Evolutionary conservation across 2,888 invertebrate species (phyloP).

Genomic region (Lissonota sp.): DNA sequence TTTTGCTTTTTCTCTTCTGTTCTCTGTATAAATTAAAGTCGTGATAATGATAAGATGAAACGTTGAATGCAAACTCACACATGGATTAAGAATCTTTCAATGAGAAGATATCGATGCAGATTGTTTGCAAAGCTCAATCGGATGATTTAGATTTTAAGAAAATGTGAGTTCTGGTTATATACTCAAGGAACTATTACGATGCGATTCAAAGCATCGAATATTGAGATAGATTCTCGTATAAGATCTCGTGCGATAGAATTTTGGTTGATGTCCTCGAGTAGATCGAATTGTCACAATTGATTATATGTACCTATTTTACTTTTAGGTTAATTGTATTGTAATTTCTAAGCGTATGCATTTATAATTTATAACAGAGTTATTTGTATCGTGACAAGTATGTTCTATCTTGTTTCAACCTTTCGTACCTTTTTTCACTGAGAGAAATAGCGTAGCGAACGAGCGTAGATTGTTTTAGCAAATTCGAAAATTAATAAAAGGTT

Average conservation of each 20-base stretch:
- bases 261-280: slow-evolving; percentile 24
- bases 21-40: not conserved
- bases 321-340: slow-evolving; percentile 57
- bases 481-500: too few species aligned
- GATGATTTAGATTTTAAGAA: not conserved
- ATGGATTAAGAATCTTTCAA: not conserved
- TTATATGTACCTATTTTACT: slow-evolving; percentile 41
- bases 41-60: not conserved
- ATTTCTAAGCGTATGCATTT: slow-evolving; percentile 63
- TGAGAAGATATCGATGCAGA: not conserved
- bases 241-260: not conserved
- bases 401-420: slow-evolving; percentile 14
- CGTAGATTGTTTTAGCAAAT: too few species aligned
- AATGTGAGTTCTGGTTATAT: slow-evolving; percentile 32
- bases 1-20: not conserved
- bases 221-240: not conserved
- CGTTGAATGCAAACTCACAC: not conserved
- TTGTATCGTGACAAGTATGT: slow-evolving; percentile 52
- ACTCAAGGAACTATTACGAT: slow-evolving; percentile 34
- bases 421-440: not conserved
- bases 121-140: not conserved
- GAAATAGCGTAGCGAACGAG: too few species aligned
- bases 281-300: slow-evolving; percentile 46
- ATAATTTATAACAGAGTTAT: slow-evolving; percentile 67
- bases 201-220: not conserved